Base-by-base conservation (phyloP, 1,140 invertebrate species). In the Sitobion miscanthi region DNA sequence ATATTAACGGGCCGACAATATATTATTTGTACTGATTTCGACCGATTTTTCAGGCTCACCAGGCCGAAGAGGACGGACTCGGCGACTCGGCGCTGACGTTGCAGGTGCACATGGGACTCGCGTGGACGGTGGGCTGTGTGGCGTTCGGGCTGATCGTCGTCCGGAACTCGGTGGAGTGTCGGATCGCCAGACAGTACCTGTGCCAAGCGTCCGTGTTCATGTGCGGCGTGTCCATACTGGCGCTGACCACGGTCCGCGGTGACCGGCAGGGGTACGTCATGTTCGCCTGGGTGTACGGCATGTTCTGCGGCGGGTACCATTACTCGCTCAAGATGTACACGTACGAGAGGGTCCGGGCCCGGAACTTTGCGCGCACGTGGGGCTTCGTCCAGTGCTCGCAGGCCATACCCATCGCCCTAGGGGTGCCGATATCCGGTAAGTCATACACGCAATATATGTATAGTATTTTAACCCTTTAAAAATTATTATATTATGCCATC, bases 261-360 rank as follows among this genome's bases (percentile, higher is more conserved):
- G 97, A 97, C 94, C 93, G 93, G 9, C 96, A 97, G 94, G 97
- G 97, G 94, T 97, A 98, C 94, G 97, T 98, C 0, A 96, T 98
- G 96, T 98, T 98, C 94, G 97, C 97, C 1, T 98, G 97, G 97
- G 96, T 97, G 93, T 98, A 98, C 94, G 97, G 97, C 42, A 97
- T 98, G 94, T 97, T 97, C 95, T 97, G 97, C 95, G 97, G 97
- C 45, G 98, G 97, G 20, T 98, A 98, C 95, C 97, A 98, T 95
- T 98, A 98, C 95, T 97, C 97, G 25, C 95, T 98, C 49, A 98
- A 98, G 95, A 98, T 98, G 97, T 98, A 98, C 95, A 98, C 97
- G 0, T 98, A 98, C 94, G 98, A 98, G 95, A 96, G 97, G 94
- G 97, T 98, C 20, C 95, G 97, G 77, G 97, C 97, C 0, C 96